These are phyloP conservation scores for Prochilodus magdalenae DNA, from an alignment of 2,113 vertebrate genomes.

Conservation along the genomic window DNA sequence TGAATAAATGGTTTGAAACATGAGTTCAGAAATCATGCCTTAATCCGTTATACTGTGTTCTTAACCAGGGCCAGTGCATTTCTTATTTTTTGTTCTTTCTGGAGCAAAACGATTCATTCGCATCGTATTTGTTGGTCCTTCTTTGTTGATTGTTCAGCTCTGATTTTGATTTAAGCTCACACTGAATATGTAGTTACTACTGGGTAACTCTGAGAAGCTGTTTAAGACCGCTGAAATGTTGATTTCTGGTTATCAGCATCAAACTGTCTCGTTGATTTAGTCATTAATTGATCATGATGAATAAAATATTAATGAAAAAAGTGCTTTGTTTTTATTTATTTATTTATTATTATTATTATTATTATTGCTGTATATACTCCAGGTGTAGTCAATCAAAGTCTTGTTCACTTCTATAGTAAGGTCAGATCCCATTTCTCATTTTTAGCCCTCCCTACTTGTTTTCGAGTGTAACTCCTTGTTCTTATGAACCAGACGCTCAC, in stretches of 20 bases:
- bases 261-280: neutral
- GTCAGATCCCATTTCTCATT: no score
- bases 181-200: neutral
- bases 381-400: no score
- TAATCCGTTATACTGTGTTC: constrained; percentile 1
- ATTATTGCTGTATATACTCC: no score
- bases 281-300: constrained; percentile 18
- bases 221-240: neutral
- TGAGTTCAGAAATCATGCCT: neutral
- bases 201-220: neutral
- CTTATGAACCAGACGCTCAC: no score
- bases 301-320: constrained; percentile 22
- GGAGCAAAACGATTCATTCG: neutral
- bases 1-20: neutral
- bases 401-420: no score
- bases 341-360: no score
- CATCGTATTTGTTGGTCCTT: neutral
- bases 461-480: no score
- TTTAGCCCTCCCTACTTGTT: no score
- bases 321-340: no score
- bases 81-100: neutral
- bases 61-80: neutral
- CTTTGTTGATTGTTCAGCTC: neutral
- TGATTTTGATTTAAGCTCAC: neutral
- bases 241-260: neutral